Evolutionary conservation across 2,797 vertebrate species (phyloP).

Genomic region (Peromyscus melanophrys): DNA sequence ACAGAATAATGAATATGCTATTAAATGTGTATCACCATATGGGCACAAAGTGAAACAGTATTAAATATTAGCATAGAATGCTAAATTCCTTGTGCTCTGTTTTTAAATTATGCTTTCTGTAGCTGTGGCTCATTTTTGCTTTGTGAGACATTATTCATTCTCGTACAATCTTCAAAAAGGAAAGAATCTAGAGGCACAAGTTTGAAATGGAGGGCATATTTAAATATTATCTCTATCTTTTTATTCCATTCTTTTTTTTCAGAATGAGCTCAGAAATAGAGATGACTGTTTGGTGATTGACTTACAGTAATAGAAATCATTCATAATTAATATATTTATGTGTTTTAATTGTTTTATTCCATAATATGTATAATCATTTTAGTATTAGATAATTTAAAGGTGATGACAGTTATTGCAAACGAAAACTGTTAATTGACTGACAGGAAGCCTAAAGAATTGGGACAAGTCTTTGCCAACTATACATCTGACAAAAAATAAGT

Average conservation of each 20-base stretch:
- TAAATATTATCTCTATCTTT: background rate
- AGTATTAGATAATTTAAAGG: background rate
- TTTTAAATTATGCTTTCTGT: constrained; percentile 5
- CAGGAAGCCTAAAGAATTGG: background rate
- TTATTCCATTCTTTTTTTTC: background rate
- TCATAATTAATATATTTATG: background rate
- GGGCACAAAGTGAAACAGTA: background rate
- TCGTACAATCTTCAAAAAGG: background rate
- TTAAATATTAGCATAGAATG: constrained; percentile 32
- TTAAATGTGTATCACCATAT: background rate
- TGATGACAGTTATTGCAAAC: background rate
- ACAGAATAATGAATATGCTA: constrained; percentile 4
- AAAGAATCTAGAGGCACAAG: background rate
- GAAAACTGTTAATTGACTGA: background rate
- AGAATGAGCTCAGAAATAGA: background rate
- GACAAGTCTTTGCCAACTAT: background rate
- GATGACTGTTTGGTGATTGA: background rate
- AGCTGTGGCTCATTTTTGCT: background rate
- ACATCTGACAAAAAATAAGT: background rate
- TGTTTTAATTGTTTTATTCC: background rate
- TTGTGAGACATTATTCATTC: background rate
- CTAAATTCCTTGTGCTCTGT: background rate
- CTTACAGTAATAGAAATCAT: background rate
- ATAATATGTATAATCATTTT: background rate
- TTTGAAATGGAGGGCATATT: background rate